Percentiles rank a stretch among this genome's conserved stretches.
These are phyloP conservation scores for Pteria penguin DNA, from an alignment of 2,888 invertebrate species.

Conservation along the genomic window DNA sequence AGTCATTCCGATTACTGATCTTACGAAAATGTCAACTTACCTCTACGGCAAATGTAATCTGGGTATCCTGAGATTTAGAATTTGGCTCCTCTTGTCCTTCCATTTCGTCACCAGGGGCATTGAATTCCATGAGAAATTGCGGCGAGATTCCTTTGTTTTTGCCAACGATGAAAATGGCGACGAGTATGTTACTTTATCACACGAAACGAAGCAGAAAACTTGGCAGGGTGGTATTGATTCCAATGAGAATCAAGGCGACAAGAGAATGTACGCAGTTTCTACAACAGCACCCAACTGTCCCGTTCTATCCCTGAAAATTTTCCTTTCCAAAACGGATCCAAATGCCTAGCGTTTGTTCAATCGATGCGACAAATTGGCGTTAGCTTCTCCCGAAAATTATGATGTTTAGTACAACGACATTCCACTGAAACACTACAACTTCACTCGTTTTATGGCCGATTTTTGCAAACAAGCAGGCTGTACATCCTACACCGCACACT, in stretches of 20 bases:
- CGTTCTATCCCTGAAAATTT: conserved; percentile 16
- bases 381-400: background rate
- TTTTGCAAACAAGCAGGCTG: conserved; percentile 10
- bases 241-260: conserved; percentile 23
- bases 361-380: conserved; percentile 10
- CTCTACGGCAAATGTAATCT: conserved; percentile 16
- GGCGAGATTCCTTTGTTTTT: conserved; percentile 5
- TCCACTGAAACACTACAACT: conserved; percentile 9
- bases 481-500: conserved; percentile 16
- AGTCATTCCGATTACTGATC: conserved; percentile 13
- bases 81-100: conserved; percentile 29
- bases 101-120: conserved; percentile 27
- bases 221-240: conserved; percentile 3
- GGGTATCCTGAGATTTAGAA: conserved; percentile 3
- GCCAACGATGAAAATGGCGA: conserved; percentile 5
- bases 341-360: conserved; percentile 6
- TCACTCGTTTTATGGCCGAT: conserved; percentile 2
- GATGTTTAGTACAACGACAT: conserved; percentile 3
- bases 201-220: conserved; percentile 22
- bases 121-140: conserved; percentile 25
- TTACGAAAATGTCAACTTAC: conserved; percentile 22
- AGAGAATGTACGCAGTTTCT: conserved; percentile 21
- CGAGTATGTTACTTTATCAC: conserved; percentile 1
- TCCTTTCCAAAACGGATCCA: conserved; percentile 21
- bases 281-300: conserved; percentile 6